Percentiles rank a stretch among this genome's conserved stretches.
These are phyloP conservation scores for Cyanoramphus novaezelandiae DNA, from an alignment of 2,113 vertebrate genomes.

Conservation along the genomic window DNA sequence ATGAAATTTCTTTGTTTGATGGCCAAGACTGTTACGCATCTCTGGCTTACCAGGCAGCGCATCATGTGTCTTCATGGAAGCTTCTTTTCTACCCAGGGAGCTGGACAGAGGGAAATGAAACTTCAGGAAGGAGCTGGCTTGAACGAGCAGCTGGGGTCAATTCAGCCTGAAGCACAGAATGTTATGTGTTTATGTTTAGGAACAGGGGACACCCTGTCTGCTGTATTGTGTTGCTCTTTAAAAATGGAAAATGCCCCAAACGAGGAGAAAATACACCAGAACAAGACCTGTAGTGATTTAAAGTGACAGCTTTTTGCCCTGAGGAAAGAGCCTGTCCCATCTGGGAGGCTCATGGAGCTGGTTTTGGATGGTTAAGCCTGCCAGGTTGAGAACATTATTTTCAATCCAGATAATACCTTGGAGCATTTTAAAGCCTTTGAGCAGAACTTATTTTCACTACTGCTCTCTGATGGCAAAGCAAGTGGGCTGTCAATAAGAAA, in stretches of 20 bases:
- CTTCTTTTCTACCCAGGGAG: neutral
- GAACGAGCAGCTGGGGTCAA: neutral
- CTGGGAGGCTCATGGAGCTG: neutral
- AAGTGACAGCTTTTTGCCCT: neutral
- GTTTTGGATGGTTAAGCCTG: neutral
- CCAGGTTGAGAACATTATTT: neutral
- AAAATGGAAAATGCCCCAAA: neutral
- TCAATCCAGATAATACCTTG: neutral
- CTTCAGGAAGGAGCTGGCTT: neutral
- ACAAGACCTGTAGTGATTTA: neutral
- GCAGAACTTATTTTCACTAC: neutral
- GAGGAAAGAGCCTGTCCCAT: neutral
- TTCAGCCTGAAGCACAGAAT: neutral
- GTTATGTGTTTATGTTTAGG: neutral
- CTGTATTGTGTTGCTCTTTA: neutral
- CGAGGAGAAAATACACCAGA: neutral
- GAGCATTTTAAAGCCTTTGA: neutral
- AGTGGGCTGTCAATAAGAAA: neutral
- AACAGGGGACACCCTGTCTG: neutral
- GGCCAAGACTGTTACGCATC: slow-evolving; percentile 22
- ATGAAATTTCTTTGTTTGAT: slow-evolving; percentile 28
- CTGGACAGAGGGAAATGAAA: neutral
- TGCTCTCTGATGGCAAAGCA: neutral
- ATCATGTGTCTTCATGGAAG: slow-evolving; percentile 2
- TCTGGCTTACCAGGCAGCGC: neutral